Base-by-base conservation (phyloP, 1,140 invertebrate species). In the Aplysia californica region DNA sequence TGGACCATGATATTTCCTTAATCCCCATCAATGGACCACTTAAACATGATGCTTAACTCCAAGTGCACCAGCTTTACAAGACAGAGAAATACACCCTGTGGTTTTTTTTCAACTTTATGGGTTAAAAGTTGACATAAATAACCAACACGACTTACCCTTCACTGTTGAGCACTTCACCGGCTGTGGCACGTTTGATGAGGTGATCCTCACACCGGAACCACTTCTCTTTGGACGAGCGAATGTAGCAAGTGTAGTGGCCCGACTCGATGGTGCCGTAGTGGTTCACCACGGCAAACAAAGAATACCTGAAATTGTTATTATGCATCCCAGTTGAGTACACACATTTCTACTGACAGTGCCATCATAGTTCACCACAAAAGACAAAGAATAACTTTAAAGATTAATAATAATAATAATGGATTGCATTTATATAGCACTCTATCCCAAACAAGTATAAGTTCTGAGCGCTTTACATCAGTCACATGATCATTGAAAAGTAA, bases 121-220 rank as follows among this genome's bases (percentile, higher is more conserved):
- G 10, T 10, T n/a, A 10, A 50, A 50, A n/a, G 10, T 50, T 10
- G n/a, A n/a, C 44, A 50, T 10, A 50, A 15, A n/a, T 50, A 50
- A 50, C n/a, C 10, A 10, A 50, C 44, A 23, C 10, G 85, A 90
- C 90, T 91, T 92, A 98, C 93, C 96, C 98, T 93, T 99, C 97
- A 87, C 97, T 98, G 81, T 94, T 94, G 26, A 99, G 91, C 59
- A 99, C 97, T 83, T 98, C 95, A 77, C 95, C 93, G 31, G 97
- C 91, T 82, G 93, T 94, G 18, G 96, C 97, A 83, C 93, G 92
- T 0, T 94, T 97, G 72, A 99, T 97, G 83, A 96, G 92, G 89
- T 97, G 95, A 91, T 99, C 98, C 89, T 99, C 96, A 91, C 98
- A 99, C 87, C 97, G 96, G 86, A 96, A 99, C 98, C 98, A 99